Conservation (phyloP, 2,113 vertebrate species). For the Silurus glanis region DNA sequence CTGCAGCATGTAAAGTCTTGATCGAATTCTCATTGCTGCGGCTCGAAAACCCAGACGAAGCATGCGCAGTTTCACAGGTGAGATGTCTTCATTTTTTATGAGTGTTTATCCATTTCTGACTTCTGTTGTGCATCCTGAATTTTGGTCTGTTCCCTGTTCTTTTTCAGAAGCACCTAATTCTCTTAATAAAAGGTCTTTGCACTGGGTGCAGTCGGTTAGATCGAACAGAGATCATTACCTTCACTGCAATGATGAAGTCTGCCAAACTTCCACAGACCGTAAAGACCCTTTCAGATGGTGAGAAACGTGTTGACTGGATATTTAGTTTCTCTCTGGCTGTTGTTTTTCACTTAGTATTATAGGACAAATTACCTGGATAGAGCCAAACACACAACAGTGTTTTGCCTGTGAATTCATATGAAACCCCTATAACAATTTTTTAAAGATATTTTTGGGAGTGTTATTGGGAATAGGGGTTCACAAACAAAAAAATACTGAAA, state of each 20-base stretch:
- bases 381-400: not conserved
- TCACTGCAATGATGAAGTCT: slow-evolving; percentile 99
- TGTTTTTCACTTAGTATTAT: not conserved
- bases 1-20: slow-evolving; percentile 95
- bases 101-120: not conserved
- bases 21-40: slow-evolving; percentile 95
- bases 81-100: slow-evolving; percentile 42
- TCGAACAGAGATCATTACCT: slow-evolving; percentile 97
- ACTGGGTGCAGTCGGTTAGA: slow-evolving; percentile 95
- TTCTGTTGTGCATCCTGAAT: not conserved
- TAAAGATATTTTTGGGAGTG: no score
- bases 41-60: slow-evolving; percentile 96
- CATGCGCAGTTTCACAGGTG: slow-evolving; percentile 97
- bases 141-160: slow-evolving; percentile 13
- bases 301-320: slow-evolving; percentile 29
- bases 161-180: slow-evolving; percentile 93
- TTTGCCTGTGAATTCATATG: not conserved
- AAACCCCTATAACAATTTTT: no score
- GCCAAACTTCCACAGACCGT: slow-evolving; percentile 96
- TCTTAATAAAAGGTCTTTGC: slow-evolving; percentile 97
- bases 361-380: not conserved
- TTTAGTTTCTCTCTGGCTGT: not conserved
- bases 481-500: no score
- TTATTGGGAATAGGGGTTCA: not conserved
- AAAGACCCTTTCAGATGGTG: slow-evolving; percentile 97